Conservation (phyloP, 2,113 vertebrate genomes). For the Heteronetta atricapilla region DNA sequence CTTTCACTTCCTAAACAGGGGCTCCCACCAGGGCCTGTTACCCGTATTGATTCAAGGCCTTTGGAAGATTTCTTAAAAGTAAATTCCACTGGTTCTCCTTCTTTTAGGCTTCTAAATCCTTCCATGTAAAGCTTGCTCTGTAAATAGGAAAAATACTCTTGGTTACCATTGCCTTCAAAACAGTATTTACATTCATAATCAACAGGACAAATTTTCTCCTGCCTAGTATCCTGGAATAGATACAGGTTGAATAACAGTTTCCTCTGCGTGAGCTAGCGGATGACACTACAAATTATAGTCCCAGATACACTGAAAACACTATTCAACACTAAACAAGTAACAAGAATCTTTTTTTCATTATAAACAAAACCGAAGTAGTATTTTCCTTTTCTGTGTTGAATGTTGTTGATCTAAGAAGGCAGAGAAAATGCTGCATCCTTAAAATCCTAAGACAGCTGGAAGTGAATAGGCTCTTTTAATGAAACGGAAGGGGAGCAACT, state of each 20-base stretch:
- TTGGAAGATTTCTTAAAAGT: slow-evolving; percentile 99
- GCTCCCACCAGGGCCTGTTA: slow-evolving; percentile 94
- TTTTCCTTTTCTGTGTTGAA: slow-evolving; percentile 17
- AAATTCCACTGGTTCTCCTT: slow-evolving; percentile 99
- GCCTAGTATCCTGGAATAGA: background rate
- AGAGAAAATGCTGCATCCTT: background rate
- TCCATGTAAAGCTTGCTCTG: slow-evolving; percentile 99
- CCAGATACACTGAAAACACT: background rate
- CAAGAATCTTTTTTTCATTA: background rate
- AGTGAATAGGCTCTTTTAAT: background rate
- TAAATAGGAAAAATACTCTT: slow-evolving; percentile 65
- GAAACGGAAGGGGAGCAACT: background rate
- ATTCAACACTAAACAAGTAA: background rate
- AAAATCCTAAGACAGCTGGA: background rate
- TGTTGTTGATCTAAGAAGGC: background rate
- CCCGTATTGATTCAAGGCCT: slow-evolving; percentile 98
- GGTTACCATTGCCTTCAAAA: slow-evolving; percentile 67
- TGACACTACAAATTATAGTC: background rate
- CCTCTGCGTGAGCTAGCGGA: background rate
- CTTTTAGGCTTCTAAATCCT: slow-evolving; percentile 99
- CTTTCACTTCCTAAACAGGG: slow-evolving; percentile 97
- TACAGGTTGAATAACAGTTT: background rate
- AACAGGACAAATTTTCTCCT: slow-evolving; percentile 15
- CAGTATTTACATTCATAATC: slow-evolving; percentile 47
- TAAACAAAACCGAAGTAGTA: slow-evolving; percentile 1